Conservation (phyloP, 2,797 vertebrate species). For the Pseudopleuronectes americanus region DNA sequence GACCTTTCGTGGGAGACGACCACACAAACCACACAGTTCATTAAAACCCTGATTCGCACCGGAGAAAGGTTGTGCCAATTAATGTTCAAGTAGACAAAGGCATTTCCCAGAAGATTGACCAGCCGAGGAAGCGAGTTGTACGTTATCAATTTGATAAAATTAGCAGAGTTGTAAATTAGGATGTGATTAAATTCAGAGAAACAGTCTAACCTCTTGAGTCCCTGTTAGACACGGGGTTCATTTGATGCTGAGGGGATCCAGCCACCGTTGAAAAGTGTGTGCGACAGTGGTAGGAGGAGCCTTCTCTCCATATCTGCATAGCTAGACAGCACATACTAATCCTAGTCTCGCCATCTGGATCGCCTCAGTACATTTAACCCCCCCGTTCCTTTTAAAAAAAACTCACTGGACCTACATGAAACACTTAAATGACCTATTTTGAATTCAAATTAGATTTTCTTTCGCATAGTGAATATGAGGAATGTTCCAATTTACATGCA, state of each 20-base stretch:
- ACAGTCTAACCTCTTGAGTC: conserved; percentile 60
- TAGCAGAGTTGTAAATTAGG: conserved; percentile 56
- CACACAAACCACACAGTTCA: conserved; percentile 42
- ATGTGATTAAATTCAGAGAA: conserved; percentile 67
- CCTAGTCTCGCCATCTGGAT: neutral
- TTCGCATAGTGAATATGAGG: conserved; percentile 8
- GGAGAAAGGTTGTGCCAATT: conserved; percentile 56
- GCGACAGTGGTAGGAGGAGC: conserved; percentile 4
- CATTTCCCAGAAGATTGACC: conserved; percentile 55
- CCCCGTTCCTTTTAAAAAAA: neutral
- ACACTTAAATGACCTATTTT: conserved; percentile 7
- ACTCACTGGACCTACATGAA: neutral
- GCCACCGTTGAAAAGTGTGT: conserved; percentile 46
- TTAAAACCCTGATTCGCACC: conserved; percentile 56
- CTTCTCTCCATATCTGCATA: conserved; percentile 19
- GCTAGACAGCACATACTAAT: conserved; percentile 13
- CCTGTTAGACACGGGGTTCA: conserved; percentile 51
- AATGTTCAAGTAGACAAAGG: conserved; percentile 56
- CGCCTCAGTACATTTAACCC: conserved; percentile 5
- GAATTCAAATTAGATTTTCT: neutral
- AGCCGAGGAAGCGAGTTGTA: conserved; percentile 51
- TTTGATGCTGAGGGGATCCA: conserved; percentile 45
- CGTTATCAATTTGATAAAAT: conserved; percentile 69
- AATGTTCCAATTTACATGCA: conserved; percentile 30
- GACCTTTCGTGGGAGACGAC: conserved; percentile 26